These are phyloP conservation scores for Streblospio benedicti DNA, from an alignment of 1,140 invertebrate genomes.

Conservation along the genomic window DNA sequence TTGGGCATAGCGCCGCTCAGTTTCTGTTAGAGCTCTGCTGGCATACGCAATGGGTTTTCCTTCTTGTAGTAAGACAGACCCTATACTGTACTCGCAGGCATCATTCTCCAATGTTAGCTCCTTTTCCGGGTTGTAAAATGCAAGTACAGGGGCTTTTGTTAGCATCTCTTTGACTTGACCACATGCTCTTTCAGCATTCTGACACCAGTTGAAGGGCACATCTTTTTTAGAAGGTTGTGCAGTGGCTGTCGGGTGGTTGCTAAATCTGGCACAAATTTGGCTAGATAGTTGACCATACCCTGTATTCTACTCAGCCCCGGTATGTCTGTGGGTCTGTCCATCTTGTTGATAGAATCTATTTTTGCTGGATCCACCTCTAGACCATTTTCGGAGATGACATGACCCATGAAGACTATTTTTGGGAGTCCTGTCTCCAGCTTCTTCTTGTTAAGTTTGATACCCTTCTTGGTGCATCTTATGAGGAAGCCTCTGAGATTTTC, in stretches of 20 bases:
- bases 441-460: too few species aligned
- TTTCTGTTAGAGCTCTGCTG: constrained; percentile 38
- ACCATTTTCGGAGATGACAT: background rate
- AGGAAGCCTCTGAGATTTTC: background rate
- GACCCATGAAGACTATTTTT: too few species aligned
- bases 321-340: too few species aligned
- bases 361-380: too few species aligned
- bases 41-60: constrained; percentile 38
- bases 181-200: background rate
- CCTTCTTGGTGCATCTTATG: background rate
- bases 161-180: background rate
- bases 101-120: constrained; percentile 29
- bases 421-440: too few species aligned
- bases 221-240: constrained; percentile 18
- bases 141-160: constrained; percentile 18
- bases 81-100: constrained; percentile 31
- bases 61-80: constrained; percentile 32
- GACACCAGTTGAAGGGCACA: constrained; percentile 9
- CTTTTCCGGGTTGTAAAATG: constrained; percentile 27
- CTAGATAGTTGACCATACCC: constrained; percentile 37
- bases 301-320: constrained; percentile 12
- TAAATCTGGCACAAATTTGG: constrained; percentile 35
- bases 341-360: too few species aligned
- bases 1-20: constrained; percentile 47
- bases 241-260: constrained; percentile 25